Evolutionary conservation across 2,888 invertebrate genomes (phyloP).

Genomic region (Venusia cambrica): DNA sequence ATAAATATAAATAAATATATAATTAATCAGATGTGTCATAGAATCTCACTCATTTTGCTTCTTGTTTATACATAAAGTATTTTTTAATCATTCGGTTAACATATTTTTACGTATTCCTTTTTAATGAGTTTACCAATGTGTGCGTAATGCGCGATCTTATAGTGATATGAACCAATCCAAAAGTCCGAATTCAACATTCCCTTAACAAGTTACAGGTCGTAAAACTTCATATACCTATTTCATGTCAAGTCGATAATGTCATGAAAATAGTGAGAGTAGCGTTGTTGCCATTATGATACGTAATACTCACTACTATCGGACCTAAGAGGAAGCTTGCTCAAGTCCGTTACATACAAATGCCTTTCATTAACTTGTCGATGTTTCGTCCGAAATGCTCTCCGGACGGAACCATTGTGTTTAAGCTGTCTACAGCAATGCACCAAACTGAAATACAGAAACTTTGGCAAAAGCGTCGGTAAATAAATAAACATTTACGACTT

Average conservation of each 20-base stretch:
- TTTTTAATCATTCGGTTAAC: no score
- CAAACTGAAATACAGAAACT: slow-evolving; percentile 16
- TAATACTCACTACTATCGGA: slow-evolving; percentile 55
- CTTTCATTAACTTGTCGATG: slow-evolving; percentile 75
- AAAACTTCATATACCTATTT: no score
- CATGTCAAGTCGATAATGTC: no score
- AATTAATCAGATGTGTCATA: no score
- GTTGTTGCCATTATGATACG: slow-evolving; percentile 52
- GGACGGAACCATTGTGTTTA: slow-evolving; percentile 52
- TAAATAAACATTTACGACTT: slow-evolving; percentile 1
- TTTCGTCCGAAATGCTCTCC: slow-evolving; percentile 58
- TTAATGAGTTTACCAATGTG: no score
- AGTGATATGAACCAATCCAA: slow-evolving; percentile 28
- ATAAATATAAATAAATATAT: no score
- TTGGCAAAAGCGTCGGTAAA: slow-evolving; percentile 1
- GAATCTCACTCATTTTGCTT: no score
- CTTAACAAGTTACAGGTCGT: no score
- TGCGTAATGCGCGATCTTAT: not conserved
- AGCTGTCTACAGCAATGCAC: slow-evolving; percentile 43
- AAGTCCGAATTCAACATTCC: no score
- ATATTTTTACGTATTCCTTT: no score
- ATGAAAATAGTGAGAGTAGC: no score
- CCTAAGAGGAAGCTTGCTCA: slow-evolving; percentile 68
- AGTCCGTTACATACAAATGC: slow-evolving; percentile 79
- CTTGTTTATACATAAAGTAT: no score